Conservation (phyloP, 2,113 vertebrate genomes). For the Bujurquina vittata region DNA sequence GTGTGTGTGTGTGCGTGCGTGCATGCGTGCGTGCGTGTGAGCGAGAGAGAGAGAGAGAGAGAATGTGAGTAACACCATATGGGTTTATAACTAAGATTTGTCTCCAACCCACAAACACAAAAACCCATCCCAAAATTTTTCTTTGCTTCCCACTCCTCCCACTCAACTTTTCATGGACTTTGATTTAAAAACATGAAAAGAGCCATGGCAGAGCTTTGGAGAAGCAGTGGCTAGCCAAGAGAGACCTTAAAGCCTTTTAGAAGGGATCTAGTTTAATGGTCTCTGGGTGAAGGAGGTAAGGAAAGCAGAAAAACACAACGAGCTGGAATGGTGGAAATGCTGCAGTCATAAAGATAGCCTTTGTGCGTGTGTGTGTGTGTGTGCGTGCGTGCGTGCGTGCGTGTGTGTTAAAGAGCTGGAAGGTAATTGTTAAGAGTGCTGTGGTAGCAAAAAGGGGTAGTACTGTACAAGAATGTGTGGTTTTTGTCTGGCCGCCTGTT, state of each 20-base stretch:
- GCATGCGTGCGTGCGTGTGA: slow-evolving; percentile 4
- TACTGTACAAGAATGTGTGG: slow-evolving; percentile 58
- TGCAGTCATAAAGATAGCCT: slow-evolving; percentile 63
- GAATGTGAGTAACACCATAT: slow-evolving; percentile 34
- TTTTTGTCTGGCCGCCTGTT: slow-evolving; percentile 47
- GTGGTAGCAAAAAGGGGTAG: slow-evolving; percentile 47
- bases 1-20: not conserved
- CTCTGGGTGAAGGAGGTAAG: slow-evolving; percentile 65
- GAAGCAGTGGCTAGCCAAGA: slow-evolving; percentile 58
- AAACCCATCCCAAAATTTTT: slow-evolving; percentile 54
- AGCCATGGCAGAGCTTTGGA: slow-evolving; percentile 63
- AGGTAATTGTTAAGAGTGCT: slow-evolving; percentile 67
- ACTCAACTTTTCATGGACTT: slow-evolving; percentile 60
- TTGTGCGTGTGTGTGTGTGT: slow-evolving; percentile 31
- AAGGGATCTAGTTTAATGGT: slow-evolving; percentile 73
- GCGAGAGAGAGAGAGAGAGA: not conserved
- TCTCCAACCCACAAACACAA: slow-evolving; percentile 65
- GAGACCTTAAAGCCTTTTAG: slow-evolving; percentile 71
- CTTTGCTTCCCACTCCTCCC: slow-evolving; percentile 12
- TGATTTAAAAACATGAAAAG: slow-evolving; percentile 72
- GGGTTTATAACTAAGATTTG: slow-evolving; percentile 54
- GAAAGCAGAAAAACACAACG: slow-evolving; percentile 34
- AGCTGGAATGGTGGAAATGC: slow-evolving; percentile 60
- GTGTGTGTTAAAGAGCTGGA: slow-evolving; percentile 37
- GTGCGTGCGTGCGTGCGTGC: too few relatives aligned